These are phyloP conservation scores for Bombus pyrosoma DNA, from an alignment of 1,140 invertebrate species.

Conservation along the genomic window DNA sequence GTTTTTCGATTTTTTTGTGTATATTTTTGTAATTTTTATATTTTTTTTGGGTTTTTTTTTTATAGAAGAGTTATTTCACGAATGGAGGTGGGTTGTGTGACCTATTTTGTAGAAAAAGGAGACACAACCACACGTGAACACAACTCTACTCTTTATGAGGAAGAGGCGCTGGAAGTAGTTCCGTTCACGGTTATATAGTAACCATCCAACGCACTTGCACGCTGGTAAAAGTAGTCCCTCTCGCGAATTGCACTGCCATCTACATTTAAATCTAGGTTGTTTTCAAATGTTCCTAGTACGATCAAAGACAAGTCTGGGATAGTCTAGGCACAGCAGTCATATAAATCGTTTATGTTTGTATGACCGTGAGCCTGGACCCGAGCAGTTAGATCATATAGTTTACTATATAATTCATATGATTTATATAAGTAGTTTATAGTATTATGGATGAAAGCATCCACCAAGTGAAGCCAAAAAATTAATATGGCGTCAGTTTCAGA, in stretches of 20 bases:
- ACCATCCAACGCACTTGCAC: slow-evolving; percentile 41
- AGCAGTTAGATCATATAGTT: too few species aligned
- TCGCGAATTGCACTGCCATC: background rate
- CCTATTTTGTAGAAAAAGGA: slow-evolving; percentile 84
- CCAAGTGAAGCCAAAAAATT: too few species aligned
- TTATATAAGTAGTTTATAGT: too few species aligned
- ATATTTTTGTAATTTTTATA: slow-evolving; percentile 76
- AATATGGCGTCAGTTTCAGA: too few species aligned
- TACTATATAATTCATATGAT: too few species aligned
- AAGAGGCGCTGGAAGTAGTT: slow-evolving; percentile 82
- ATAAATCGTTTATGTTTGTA: too few species aligned
- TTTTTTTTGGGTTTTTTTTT: slow-evolving; percentile 87
- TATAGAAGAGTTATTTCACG: slow-evolving; percentile 90
- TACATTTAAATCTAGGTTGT: slow-evolving; percentile 5
- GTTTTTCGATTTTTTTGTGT: slow-evolving; percentile 82
- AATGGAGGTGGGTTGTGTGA: slow-evolving; percentile 91
- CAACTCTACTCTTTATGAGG: slow-evolving; percentile 85
- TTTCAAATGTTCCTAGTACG: background rate
- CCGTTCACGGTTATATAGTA: slow-evolving; percentile 78
- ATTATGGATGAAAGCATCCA: too few species aligned
- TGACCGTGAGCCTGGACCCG: too few species aligned
- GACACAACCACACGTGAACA: slow-evolving; percentile 85
- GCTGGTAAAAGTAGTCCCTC: slow-evolving; percentile 61
- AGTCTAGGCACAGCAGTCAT: too few species aligned
- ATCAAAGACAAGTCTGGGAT: too few species aligned